Conservation (phyloP, 1,140 invertebrate species). For the Polypedilum vanderplanki region DNA sequence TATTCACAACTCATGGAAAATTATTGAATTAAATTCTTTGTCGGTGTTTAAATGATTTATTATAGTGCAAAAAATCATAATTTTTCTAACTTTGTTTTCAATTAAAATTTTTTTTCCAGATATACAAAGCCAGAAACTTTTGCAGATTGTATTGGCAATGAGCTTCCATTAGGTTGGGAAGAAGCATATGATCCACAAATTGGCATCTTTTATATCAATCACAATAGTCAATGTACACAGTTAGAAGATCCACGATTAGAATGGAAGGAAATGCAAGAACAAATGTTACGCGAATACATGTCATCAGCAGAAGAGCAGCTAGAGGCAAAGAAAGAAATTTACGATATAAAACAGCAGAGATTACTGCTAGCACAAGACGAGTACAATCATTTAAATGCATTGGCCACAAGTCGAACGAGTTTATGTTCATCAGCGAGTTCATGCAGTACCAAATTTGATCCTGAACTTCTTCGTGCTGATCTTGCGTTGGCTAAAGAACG, state of each 20-base stretch:
- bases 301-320: constrained; percentile 89
- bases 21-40: neutral
- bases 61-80: neutral
- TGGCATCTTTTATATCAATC: constrained; percentile 93
- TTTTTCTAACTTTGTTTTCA: neutral
- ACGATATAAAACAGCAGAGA: constrained; percentile 90
- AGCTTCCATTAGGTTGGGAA: constrained; percentile 94
- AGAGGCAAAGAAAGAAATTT: constrained; percentile 94
- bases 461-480: constrained; percentile 86
- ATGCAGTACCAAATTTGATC: constrained; percentile 87
- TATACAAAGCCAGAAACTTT: constrained; percentile 94
- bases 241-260: constrained; percentile 91
- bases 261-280: constrained; percentile 92
- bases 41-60: neutral
- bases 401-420: constrained; percentile 75
- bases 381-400: constrained; percentile 86
- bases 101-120: constrained; percentile 57
- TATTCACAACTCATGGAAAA: neutral
- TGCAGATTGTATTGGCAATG: constrained; percentile 95
- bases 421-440: constrained; percentile 85
- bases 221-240: constrained; percentile 90
- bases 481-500: constrained; percentile 80
- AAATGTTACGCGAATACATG: constrained; percentile 92
- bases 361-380: constrained; percentile 89
- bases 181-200: constrained; percentile 87